Base-by-base conservation (phyloP, 2,797 vertebrate species). In the Miichthys miiuy region DNA sequence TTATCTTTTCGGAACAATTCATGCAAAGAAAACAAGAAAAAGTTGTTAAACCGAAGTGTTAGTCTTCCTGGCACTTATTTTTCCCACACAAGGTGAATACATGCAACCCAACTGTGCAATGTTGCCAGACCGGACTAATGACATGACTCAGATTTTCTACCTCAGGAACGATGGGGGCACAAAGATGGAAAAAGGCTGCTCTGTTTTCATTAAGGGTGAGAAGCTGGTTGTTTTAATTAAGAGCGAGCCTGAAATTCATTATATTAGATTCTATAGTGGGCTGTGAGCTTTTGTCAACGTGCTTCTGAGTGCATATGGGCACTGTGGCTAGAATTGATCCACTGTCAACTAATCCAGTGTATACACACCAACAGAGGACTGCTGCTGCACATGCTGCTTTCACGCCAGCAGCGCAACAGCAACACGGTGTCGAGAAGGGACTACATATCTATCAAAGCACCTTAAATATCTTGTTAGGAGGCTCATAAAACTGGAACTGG, bases 381-480 rank as follows among this genome's bases (percentile, higher is more conserved):
- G 73, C 73, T 68, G 61, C 75, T 57, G 57, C n/a, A 65, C 77
- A 67, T 18, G 77, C 83, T 80, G 76, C 44, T 61, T 69, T 85
- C 79, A 72, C 55, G 21, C 68, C 69, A 50, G 51, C 44, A 34
- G 72, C 56, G 30, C 52, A 34, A 41, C 66, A 30, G 75, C 56
- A 84, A 68, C 70, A 46, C 44, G 25, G 5, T 58, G 27, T 69
- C 75, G 21, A 11, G 9, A 18, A 4, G 50, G 1, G 5, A 34
- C 10, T 20, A 1, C 2, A 20, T 76, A 46, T 58, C 48, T 51
- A 58, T 78, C 74, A 68, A 27, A 61, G n/a, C 44, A 44, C 56
- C 7, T 5, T 1, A 47, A 42, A 30, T 38, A 30, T 41, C 64
- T 18, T 41, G 41, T 74, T 72, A 64, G 44, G 46, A 2, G 12